phyloP scores from a whole-genome alignment of 2,113 vertebrate species.

The Nerophis ophidion region DNA sequence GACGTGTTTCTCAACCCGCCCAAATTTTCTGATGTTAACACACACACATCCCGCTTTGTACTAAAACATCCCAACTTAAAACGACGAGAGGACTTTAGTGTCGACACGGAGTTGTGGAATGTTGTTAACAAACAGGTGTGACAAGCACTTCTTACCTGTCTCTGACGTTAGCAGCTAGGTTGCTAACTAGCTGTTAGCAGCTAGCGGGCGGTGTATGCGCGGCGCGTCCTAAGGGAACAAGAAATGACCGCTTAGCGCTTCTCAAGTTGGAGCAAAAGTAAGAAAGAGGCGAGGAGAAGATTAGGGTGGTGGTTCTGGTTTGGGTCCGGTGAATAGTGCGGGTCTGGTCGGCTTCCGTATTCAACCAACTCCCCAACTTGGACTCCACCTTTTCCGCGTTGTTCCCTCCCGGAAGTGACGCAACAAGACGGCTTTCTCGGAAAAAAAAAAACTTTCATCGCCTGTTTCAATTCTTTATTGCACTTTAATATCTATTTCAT shows the following conservation, averaged over 20 bases:
- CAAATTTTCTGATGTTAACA: neutral
- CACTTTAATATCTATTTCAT: no score
- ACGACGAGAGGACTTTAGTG: no score
- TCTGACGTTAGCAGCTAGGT: slow-evolving; percentile 14
- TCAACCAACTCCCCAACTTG: slow-evolving; percentile 37
- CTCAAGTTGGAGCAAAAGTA: neutral
- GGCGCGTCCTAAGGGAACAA: neutral
- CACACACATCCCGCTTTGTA: neutral
- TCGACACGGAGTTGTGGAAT: neutral
- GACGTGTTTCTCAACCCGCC: neutral
- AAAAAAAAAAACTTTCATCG: neutral
- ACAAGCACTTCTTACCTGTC: slow-evolving; percentile 31
- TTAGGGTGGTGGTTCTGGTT: neutral
- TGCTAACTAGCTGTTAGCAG: slow-evolving; percentile 13
- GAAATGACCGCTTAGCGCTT: neutral
- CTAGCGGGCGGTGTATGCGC: neutral
- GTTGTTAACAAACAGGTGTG: neutral
- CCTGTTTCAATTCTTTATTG: neutral
- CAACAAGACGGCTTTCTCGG: fast-evolving
- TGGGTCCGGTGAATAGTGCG: neutral
- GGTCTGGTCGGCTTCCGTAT: slow-evolving; percentile 4
- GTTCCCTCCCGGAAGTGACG: slow-evolving; percentile 66
- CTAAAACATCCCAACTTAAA: neutral
- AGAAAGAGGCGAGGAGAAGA: neutral
- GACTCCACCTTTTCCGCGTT: slow-evolving; percentile 55